Evolutionary conservation across 1,140 invertebrate genomes (phyloP).

Genomic region (Drosophila arawakana): DNA sequence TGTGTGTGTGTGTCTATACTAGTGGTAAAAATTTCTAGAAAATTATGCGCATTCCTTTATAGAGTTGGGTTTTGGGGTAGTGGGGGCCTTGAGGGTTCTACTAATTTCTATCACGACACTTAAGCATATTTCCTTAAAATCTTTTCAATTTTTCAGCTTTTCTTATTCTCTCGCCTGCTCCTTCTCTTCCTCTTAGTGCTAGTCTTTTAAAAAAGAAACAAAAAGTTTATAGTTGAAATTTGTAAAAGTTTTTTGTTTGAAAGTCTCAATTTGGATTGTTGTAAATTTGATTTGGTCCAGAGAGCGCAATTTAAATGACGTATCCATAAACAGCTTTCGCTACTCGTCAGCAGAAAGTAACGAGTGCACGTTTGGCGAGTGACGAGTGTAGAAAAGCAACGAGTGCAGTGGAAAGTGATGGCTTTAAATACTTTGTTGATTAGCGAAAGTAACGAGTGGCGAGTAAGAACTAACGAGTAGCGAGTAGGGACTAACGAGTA

Average conservation of each 20-base stretch:
- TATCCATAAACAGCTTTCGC: background rate
- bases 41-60: conserved; percentile 55
- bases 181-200: background rate
- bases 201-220: conserved; percentile 26
- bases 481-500: background rate
- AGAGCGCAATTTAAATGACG: background rate
- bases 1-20: conserved; percentile 23
- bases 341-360: background rate
- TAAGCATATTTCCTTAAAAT: conserved; percentile 32
- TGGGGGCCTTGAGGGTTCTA: conserved; percentile 2
- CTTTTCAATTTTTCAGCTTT: conserved; percentile 12
- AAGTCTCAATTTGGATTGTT: conserved; percentile 76
- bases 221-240: conserved; percentile 20
- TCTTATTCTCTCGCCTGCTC: background rate
- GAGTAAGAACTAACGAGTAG: background rate
- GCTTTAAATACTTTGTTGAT: background rate
- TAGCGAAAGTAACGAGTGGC: conserved; percentile 1
- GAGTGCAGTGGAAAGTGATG: background rate
- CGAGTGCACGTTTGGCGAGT: conserved; percentile 1
- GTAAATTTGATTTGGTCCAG: conserved; percentile 46
- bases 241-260: conserved; percentile 49
- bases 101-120: conserved; percentile 46
- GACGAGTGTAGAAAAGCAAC: conserved; percentile 3
- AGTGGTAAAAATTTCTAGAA: conserved; percentile 71
- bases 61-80: background rate